A percentile compares a stretch with the other conserved stretches of the same genome.
phyloP scores from a whole-genome alignment of 1,140 invertebrate genomes.

The Solenopsis invicta region DNA sequence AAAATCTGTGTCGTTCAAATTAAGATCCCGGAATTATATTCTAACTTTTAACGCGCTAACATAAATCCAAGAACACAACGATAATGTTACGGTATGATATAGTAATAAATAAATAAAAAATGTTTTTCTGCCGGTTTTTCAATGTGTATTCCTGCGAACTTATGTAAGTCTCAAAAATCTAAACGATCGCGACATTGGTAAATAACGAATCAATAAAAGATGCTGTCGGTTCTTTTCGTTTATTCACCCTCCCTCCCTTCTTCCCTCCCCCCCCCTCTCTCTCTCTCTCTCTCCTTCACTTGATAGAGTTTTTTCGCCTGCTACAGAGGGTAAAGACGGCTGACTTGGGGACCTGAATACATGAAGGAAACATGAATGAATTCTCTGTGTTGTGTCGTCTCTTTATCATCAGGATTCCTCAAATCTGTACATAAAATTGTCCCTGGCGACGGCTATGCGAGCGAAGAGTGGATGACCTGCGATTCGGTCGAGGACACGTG shows the following conservation, averaged over 20 bases:
- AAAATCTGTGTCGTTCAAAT: background rate
- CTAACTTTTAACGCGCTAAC: slow-evolving; percentile 6
- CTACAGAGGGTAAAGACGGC: slow-evolving; percentile 28
- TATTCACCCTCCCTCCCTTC: background rate
- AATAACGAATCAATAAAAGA: slow-evolving; percentile 29
- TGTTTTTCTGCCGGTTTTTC: background rate
- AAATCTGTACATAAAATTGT: slow-evolving; percentile 80
- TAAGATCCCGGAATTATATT: background rate
- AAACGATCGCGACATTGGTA: background rate
- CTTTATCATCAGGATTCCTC: slow-evolving; percentile 75
- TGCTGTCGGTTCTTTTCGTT: background rate
- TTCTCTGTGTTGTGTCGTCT: slow-evolving; percentile 81
- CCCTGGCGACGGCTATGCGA: slow-evolving; percentile 52
- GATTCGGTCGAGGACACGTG: slow-evolving; percentile 26
- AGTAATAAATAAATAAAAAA: background rate
- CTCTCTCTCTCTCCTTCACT: background rate
- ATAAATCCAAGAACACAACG: background rate
- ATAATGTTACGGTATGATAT: background rate
- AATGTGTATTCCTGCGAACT: background rate
- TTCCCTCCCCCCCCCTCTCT: background rate
- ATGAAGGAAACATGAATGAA: slow-evolving; percentile 82
- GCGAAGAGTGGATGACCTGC: slow-evolving; percentile 51
- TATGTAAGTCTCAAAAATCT: background rate
- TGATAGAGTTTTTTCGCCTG: background rate
- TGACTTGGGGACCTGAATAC: background rate